Base-by-base conservation (phyloP, 1,140 invertebrate species). In the Acromyrmex charruanus region DNA sequence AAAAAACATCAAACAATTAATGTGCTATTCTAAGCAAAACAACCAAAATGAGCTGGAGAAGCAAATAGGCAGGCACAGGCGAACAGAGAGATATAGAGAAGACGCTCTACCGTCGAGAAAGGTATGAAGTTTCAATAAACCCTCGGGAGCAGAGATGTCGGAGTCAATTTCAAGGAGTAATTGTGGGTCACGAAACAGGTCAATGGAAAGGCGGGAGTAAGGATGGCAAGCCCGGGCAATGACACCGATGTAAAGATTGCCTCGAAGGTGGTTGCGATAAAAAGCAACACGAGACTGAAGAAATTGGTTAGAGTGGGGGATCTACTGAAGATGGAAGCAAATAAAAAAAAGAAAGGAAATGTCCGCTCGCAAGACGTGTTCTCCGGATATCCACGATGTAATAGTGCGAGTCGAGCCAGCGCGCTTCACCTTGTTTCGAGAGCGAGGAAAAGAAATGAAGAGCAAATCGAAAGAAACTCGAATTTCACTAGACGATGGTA, bases 131-230 rank as follows among this genome's bases (percentile, higher is more conserved):
- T 87, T 90, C 89, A 85, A 91, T 91, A 91, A 91, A 87, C 58
- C 74, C 74, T 39, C 74, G 59, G 58, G 77, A 90, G 86, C 61
- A 77, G 75, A 84, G 87, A 87, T 81, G 87, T 91, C 79, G 84
- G 79, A 89, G 90, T 91, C 87, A 85, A 91, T 91, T 91, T 89
- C 87, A 82, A 55, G 55, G 69, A 85, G 71, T 88, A 87, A 91
- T 91, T 85, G 85, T 35, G 51, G 85, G 87, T 87, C 77, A 88
- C 84, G 87, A 86, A 79, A 77, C 75, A 65, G 74, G 35, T 86
- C 75, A 66, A 88, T 51, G 74, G 66, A 85, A 80, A 63, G 44
- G 51, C 59, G 51, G 71, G 68, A 85, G 82, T 72, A 77, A 79
- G 55, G 86, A 82, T 82, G 75, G 31, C 61, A 71, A 55, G 49